phyloP scores from a whole-genome alignment of 2,797 vertebrate species.

The Tragelaphus oryx region DNA sequence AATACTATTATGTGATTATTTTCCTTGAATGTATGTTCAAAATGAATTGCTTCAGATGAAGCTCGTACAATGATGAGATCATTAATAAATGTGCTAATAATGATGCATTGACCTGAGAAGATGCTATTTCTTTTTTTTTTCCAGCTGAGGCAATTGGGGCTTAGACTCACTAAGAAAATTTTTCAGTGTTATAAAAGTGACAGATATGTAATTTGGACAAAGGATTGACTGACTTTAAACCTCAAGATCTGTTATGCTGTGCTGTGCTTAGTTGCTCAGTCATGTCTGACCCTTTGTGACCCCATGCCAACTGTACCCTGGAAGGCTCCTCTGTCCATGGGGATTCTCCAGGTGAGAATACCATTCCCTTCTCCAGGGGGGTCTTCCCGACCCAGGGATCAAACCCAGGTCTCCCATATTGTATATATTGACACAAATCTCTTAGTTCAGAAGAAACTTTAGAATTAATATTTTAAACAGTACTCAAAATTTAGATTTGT shows the following conservation, averaged over 20 bases:
- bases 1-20: conserved; percentile 22
- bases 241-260: neutral
- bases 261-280: neutral
- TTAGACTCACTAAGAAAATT: neutral
- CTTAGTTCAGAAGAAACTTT: neutral
- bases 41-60: neutral
- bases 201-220: neutral
- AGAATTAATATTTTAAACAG: neutral
- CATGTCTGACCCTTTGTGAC: neutral
- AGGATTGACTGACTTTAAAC: neutral
- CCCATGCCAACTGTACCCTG: accelerated
- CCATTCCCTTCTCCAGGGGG: neutral
- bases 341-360: neutral
- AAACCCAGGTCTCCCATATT: neutral
- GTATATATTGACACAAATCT: neutral
- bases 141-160: neutral
- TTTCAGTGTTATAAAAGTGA: neutral
- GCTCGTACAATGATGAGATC: neutral
- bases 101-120: neutral
- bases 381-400: neutral
- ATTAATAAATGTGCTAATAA: neutral
- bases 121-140: neutral
- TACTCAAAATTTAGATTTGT: neutral
- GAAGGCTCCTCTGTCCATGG: neutral
- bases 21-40: neutral